A percentile compares a stretch with the other conserved stretches of the same genome.
Evolutionary conservation across 1,140 invertebrate genomes (phyloP).

Genomic region (Mizuhopecten yessoensis): DNA sequence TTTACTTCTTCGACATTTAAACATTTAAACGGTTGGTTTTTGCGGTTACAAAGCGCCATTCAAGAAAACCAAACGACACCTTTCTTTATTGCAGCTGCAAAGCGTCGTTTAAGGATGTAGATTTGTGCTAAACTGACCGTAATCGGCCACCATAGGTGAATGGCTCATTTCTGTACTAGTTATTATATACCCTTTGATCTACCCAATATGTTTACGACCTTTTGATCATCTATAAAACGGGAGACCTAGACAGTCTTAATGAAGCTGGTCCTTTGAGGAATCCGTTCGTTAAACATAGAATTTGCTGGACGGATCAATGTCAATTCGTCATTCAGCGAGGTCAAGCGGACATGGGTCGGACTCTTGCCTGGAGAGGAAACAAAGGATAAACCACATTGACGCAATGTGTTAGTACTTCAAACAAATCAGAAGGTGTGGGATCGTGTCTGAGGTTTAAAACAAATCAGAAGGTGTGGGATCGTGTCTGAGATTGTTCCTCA

Average conservation of each 20-base stretch:
- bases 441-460: too few relatives aligned
- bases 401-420: background rate
- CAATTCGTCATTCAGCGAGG: background rate
- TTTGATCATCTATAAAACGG: background rate
- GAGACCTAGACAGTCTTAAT: background rate
- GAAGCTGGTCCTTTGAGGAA: background rate
- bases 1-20: too few relatives aligned
- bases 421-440: too few relatives aligned
- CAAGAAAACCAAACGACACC: too few relatives aligned
- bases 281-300: background rate
- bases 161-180: background rate
- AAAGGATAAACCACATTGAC: background rate
- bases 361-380: background rate
- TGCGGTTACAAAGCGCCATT: too few relatives aligned
- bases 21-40: too few relatives aligned
- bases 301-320: background rate
- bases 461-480: too few relatives aligned
- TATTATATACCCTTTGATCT: background rate
- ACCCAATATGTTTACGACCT: too few relatives aligned
- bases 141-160: background rate
- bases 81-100: too few relatives aligned
- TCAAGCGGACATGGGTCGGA: too few relatives aligned
- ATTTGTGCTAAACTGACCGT: background rate
- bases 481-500: too few relatives aligned
- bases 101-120: too few relatives aligned